phyloP scores from a whole-genome alignment of 2,113 vertebrate genomes.

The Oreotrochilus melanogaster region DNA sequence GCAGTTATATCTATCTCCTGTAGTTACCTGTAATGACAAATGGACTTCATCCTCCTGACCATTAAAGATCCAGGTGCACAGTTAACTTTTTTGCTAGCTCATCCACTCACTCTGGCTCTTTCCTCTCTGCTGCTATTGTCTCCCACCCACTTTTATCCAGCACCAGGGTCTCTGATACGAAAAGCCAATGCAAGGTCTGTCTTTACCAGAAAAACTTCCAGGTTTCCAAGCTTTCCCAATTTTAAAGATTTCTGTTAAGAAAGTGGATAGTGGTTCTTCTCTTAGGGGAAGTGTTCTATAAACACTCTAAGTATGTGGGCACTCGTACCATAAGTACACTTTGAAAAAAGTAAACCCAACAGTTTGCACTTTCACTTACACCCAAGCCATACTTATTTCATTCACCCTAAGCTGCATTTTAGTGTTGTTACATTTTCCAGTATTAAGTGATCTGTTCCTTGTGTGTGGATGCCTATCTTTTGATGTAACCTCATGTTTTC shows the following conservation, averaged over 20 bases:
- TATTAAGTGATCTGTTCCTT: rapidly evolving
- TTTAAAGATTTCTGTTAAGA: not conserved
- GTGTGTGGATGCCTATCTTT: rapidly evolving
- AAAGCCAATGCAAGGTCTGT: not conserved
- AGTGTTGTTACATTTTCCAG: not conserved
- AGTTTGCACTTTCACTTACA: not conserved
- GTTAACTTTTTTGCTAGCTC: not conserved
- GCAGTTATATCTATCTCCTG: not conserved
- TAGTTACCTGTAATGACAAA: not conserved
- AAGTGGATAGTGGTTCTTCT: not conserved
- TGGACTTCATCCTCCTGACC: not conserved
- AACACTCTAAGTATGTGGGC: not conserved
- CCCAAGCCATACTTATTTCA: not conserved
- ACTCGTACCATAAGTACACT: rapidly evolving
- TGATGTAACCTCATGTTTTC: not conserved
- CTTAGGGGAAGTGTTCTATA: not conserved
- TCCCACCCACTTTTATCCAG: not conserved
- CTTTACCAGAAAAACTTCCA: not conserved
- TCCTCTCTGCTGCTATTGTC: not conserved
- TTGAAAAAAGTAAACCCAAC: not conserved
- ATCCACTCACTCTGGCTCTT: not conserved
- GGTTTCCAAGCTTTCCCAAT: not conserved
- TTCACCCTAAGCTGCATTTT: not conserved
- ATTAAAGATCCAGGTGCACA: not conserved
- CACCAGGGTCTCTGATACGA: not conserved